Base-by-base conservation (phyloP, 1,140 invertebrate species). In the Ceratina japonica region DNA sequence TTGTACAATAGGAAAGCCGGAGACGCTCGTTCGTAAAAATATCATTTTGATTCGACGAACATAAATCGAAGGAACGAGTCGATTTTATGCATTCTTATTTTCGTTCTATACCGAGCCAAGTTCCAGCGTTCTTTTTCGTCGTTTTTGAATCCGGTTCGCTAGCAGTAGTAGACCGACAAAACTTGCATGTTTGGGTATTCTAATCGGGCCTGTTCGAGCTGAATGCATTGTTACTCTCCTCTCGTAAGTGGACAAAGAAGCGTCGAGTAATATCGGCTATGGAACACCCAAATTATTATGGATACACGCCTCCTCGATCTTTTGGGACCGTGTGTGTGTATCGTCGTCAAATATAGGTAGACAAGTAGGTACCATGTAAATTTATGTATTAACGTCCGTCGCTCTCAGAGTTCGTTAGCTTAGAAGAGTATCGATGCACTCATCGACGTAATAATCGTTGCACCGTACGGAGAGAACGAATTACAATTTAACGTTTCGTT, bases 271-370 rank as follows among this genome's bases (percentile, higher is more conserved):
- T 56, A 5, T 72, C 27, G 10, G 5, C 66, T 75, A n/a, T 51
- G 54, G 59, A 77, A 71, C 7, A 56, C 79, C 20, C 20, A 75
- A 79, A 22, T 22, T 16, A 31, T 18, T 52, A 65, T 80, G 56
- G 59, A 62, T 52, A 78, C 5, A n/a, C 10, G 51, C 49, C 27
- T 74, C 51, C 77, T 56, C 18, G 54, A 58, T 56, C n/a, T n/a
- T 76, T 51, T 31, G 54, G n/a, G 54, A 61, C 59, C 56, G 61
- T 31, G 13, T 78, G 59, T 59, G 61, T 31, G 13, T 78, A 64
- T 78, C 52, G 56, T 81, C 79, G 62, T 75, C 77, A 52, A 82
- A 84, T 80, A n/a, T 81, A 83, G 44, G 73, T 81, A 65, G 69
- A 24, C 72, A 86, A 79, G 59, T 78, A 84, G 62, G 79, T 86